Evolutionary conservation across 2,113 vertebrate genomes (phyloP).

Genomic region (Axis porcinus): DNA sequence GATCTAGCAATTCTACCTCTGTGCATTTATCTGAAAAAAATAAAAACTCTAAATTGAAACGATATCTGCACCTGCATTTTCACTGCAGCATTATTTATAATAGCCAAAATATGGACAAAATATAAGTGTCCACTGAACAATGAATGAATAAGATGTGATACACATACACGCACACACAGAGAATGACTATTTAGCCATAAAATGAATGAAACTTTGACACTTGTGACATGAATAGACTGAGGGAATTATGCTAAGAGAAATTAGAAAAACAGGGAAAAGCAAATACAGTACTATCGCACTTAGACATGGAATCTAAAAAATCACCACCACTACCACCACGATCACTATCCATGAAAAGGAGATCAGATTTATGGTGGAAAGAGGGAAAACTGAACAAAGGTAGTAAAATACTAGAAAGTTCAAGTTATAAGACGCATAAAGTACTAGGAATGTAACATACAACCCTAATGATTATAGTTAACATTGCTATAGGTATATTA

Average conservation of each 20-base stretch:
- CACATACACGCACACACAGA: background rate
- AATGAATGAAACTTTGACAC: background rate
- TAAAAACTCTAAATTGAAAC: background rate
- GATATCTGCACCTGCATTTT: background rate
- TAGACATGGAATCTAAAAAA: background rate
- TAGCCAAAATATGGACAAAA: background rate
- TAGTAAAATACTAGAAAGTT: background rate
- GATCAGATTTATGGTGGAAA: background rate
- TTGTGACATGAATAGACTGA: background rate
- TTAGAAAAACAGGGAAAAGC: background rate
- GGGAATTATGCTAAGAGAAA: background rate
- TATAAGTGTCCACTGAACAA: background rate
- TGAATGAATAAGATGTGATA: background rate
- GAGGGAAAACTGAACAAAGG: background rate
- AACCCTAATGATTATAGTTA: background rate
- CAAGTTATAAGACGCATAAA: background rate
- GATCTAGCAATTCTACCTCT: background rate
- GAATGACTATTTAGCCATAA: background rate
- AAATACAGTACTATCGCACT: background rate
- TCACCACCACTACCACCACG: background rate
- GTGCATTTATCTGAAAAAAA: background rate
- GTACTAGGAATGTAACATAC: background rate
- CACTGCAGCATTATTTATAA: background rate
- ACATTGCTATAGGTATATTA: background rate
- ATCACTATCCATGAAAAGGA: background rate